A percentile compares a stretch with the other conserved stretches of the same genome.
Evolutionary conservation across 2,797 vertebrate genomes (phyloP).

Genomic region (Ceyx erithaca): DNA sequence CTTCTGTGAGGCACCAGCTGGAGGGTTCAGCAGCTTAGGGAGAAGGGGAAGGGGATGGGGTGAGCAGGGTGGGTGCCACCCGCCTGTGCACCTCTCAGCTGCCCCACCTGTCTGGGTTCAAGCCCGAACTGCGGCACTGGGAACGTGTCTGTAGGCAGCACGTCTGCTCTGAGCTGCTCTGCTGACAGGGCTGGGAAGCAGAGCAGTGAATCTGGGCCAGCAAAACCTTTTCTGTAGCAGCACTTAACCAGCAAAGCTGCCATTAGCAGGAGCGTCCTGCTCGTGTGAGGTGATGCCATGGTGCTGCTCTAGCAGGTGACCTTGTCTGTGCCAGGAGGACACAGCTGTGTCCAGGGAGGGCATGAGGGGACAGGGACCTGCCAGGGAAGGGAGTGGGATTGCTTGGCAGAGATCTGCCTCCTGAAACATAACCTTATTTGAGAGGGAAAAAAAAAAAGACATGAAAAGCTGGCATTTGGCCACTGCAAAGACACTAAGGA

Average conservation of each 20-base stretch:
- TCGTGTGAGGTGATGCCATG: background rate
- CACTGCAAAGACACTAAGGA: background rate
- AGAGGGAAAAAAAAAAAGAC: background rate
- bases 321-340: background rate
- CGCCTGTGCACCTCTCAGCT: background rate
- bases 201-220: background rate
- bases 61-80: too few relatives aligned
- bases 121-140: fast-evolving
- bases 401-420: fast-evolving
- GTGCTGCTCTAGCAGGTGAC: background rate
- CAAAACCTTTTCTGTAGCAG: background rate
- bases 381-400: background rate
- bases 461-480: background rate
- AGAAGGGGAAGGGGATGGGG: background rate
- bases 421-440: fast-evolving
- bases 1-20: background rate
- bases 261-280: background rate
- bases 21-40: background rate
- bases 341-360: background rate
- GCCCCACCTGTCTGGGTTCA: fast-evolving
- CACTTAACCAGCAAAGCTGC: background rate
- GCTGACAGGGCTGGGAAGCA: background rate
- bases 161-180: fast-evolving
- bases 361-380: background rate
- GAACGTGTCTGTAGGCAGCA: fast-evolving